Conservation (phyloP, 2,113 vertebrate species). For the Sisor rabdophorus region DNA sequence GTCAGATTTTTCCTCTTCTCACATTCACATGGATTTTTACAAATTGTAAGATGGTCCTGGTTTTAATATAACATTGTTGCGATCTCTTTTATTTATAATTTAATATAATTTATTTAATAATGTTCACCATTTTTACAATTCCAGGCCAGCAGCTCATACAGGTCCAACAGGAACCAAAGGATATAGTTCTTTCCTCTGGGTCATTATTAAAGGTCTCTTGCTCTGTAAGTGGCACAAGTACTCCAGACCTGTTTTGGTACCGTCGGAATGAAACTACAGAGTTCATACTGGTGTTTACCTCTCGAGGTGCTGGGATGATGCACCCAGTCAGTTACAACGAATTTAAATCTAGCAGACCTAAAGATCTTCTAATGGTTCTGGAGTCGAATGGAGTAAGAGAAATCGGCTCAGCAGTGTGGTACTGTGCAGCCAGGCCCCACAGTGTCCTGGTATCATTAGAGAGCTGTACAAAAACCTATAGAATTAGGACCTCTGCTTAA, state of each 20-base stretch:
- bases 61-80: not conserved
- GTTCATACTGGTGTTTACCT: conserved; percentile 34
- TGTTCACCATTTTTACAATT: not conserved
- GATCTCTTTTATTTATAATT: not conserved
- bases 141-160: conserved; percentile 38
- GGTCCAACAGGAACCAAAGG: conserved; percentile 37
- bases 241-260: conserved; percentile 52
- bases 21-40: not conserved
- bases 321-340: conserved; percentile 23
- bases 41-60: conserved; percentile 14
- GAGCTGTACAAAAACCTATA: conserved; percentile 49
- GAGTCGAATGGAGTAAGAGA: conserved; percentile 26
- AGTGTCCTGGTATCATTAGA: conserved; percentile 34
- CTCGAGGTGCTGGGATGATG: not conserved
- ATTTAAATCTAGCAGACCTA: conserved; percentile 41
- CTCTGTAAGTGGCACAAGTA: conserved; percentile 26
- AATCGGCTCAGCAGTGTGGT: conserved; percentile 58
- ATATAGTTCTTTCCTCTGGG: conserved; percentile 28
- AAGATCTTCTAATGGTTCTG: conserved; percentile 19
- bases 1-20: not conserved
- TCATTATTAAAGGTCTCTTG: conserved; percentile 35
- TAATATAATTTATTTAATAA: not conserved
- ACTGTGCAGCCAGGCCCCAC: conserved; percentile 65
- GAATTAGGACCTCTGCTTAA: not conserved
- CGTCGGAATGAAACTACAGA: conserved; percentile 36